Base-by-base conservation (phyloP, 2,113 vertebrate genomes). In the Cyrtonyx montezumae region DNA sequence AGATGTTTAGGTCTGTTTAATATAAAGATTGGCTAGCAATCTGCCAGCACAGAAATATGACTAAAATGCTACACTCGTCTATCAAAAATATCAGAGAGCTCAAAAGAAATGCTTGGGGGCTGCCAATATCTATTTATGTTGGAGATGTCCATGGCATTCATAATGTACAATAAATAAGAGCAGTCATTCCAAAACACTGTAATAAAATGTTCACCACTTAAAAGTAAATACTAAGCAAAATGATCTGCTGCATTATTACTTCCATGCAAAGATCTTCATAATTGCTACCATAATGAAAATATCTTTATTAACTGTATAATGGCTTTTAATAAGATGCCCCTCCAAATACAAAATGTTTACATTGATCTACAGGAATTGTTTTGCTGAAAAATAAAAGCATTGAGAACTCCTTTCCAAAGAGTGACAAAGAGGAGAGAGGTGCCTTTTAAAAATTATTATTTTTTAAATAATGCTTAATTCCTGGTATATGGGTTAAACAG, bases 161-260 rank as follows among this genome's bases (percentile, higher is more conserved):
- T 92, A 96, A 95, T 61, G 37, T 74, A 96, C 55, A 93, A 67
- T 87, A 95, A 95, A 87, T 91, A 84, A 87, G 51, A 95, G 30
- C 69, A 93, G 63, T 56, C 59, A 48, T 90, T 90, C 92, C 73
- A 95, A 96, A 93, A 91, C 81, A 71, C 30, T 77, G 42, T 91
- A 95, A 96, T 93, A 96, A 96, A 96, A 84, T 84, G 56, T 84
- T 92, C 84, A 81, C 71, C 94, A 93, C 70, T 91, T 96, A 56
- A 90, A 97, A 96, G 90, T 92, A 97, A 97, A 96, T 95, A 95
- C 11, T 74, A 37, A 8, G 8, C 62, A 94, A 91, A 96, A 95
- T 73, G 15, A 96, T 92, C 37, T 59, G 10, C 74, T 92, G 36
- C 37, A 5, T 82, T 77, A 85, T 88, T 95, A 37, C 37, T 89